Evolutionary conservation across 2,888 invertebrate species (phyloP).

Genomic region (Ectemnius cavifrons): DNA sequence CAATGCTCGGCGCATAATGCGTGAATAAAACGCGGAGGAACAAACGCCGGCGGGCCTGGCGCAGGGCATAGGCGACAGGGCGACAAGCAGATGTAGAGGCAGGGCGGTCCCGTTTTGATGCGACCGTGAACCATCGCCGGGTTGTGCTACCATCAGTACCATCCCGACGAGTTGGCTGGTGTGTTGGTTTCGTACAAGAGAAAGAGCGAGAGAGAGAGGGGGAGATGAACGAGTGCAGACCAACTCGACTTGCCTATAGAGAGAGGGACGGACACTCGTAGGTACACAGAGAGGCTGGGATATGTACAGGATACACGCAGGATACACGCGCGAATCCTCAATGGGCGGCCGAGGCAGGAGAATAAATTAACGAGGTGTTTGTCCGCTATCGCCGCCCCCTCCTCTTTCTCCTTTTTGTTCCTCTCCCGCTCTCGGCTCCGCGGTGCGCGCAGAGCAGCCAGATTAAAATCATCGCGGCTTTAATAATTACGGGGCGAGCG

Average conservation of each 20-base stretch:
- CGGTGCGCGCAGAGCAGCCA: not conserved
- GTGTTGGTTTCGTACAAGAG: not conserved
- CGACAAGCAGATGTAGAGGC: not conserved
- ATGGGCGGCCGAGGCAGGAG: slow-evolving; percentile 46
- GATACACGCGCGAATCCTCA: slow-evolving; percentile 20
- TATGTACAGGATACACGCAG: slow-evolving; percentile 12
- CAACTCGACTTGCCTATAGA: not conserved
- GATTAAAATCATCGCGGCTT: slow-evolving; percentile 59
- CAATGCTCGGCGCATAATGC: slow-evolving; percentile 40
- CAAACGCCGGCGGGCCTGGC: not conserved
- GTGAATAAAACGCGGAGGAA: slow-evolving; percentile 31
- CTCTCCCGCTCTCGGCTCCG: too few relatives aligned
- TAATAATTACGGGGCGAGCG: slow-evolving; percentile 53
- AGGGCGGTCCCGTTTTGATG: slow-evolving; percentile 16
- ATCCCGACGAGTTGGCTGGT: not conserved
- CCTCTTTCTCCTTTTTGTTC: slow-evolving; percentile 13
- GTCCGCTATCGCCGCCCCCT: slow-evolving; percentile 46
- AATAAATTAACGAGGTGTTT: slow-evolving; percentile 66
- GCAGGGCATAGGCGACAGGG: too few relatives aligned
- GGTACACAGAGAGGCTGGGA: slow-evolving; percentile 13
- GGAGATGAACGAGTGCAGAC: not conserved
- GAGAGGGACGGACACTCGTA: slow-evolving; percentile 11
- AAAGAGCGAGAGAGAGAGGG: not conserved
- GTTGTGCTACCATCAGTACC: not conserved
- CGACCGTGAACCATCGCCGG: slow-evolving; percentile 19